A percentile compares a stretch with the other conserved stretches of the same genome.
Conservation (phyloP, 2,797 vertebrate genomes). For the Falco biarmicus region DNA sequence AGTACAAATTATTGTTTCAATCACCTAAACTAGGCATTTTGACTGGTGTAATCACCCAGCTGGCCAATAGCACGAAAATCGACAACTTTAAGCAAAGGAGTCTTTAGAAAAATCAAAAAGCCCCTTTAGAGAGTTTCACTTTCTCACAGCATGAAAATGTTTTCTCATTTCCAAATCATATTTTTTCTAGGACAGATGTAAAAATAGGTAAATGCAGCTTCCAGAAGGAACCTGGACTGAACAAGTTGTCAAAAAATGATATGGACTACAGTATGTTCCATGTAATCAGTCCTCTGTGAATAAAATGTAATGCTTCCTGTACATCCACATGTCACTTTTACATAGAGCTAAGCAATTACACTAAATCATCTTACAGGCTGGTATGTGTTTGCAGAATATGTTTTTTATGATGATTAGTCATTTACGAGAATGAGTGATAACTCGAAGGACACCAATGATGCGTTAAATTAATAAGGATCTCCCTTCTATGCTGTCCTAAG, state of each 20-base stretch:
- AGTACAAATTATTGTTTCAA: neutral
- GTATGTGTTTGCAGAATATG: neutral
- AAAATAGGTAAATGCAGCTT: neutral
- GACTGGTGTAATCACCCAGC: neutral
- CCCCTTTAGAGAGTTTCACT: neutral
- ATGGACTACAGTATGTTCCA: neutral
- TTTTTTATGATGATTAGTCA: neutral
- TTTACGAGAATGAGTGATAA: neutral
- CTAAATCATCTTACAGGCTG: neutral
- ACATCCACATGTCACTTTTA: neutral
- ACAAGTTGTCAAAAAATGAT: neutral
- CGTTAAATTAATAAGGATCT: neutral
- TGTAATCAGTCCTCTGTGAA: neutral
- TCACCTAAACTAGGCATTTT: neutral
- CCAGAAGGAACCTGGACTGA: neutral
- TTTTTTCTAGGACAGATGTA: neutral
- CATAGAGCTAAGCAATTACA: neutral
- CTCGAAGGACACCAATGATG: slow-evolving; percentile 7
- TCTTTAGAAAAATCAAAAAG: neutral
- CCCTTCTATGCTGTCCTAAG: neutral
- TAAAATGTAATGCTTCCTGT: neutral
- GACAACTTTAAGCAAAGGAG: neutral
- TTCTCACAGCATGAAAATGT: neutral
- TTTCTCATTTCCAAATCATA: neutral
- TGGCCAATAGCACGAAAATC: neutral